Percentiles rank a stretch among this genome's conserved stretches.
Conservation (phyloP, 2,113 vertebrate genomes). For the Perca fluviatilis region DNA sequence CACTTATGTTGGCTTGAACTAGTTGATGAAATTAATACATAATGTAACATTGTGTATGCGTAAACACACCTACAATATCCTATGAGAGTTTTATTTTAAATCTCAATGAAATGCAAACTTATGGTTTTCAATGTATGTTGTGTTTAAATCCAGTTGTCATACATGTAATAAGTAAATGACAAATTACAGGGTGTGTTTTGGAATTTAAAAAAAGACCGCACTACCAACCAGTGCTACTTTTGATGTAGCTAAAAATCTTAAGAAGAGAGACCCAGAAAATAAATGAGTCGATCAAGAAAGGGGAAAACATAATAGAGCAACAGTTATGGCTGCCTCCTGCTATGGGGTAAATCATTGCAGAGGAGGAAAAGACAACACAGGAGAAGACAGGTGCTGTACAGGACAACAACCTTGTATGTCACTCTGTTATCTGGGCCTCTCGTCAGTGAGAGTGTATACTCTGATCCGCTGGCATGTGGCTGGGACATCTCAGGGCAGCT, state of each 20-base stretch:
- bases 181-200: background rate
- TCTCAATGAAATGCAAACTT: background rate
- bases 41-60: background rate
- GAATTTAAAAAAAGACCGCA: background rate
- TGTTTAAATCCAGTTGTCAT: background rate
- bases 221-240: background rate
- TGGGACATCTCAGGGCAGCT: conserved; percentile 67
- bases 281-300: conserved; percentile 6
- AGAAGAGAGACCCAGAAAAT: background rate
- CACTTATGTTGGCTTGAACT: conserved; percentile 6
- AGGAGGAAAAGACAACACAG: conserved; percentile 51
- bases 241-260: background rate
- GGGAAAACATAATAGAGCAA: conserved; percentile 39
- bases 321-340: conserved; percentile 52
- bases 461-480: conserved; percentile 55
- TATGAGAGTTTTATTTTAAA: background rate
- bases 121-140: background rate
- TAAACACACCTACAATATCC: background rate
- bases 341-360: conserved; percentile 44
- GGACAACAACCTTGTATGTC: conserved; percentile 46
- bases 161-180: background rate
- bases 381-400: conserved; percentile 58
- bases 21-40: conserved; percentile 15
- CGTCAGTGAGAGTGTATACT: conserved; percentile 62
- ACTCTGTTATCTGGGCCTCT: conserved; percentile 55